These are phyloP conservation scores for Tachina lurida DNA, from an alignment of 2,888 invertebrate species.

Conservation along the genomic window DNA sequence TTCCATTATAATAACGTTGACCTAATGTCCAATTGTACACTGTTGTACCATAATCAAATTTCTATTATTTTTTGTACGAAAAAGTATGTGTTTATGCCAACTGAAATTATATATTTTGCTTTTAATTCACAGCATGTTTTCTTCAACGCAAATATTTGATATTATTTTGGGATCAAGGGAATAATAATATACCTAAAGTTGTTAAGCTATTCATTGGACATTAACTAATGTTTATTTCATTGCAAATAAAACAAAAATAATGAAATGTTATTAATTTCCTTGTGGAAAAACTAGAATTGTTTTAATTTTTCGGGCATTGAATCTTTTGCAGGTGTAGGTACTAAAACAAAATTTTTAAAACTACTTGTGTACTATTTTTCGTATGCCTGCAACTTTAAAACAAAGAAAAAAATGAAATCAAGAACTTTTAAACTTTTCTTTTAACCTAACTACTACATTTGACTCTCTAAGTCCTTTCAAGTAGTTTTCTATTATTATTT, in stretches of 20 bases:
- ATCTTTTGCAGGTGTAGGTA: no score
- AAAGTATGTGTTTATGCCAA: not conserved
- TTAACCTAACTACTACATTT: not conserved
- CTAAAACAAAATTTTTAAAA: no score
- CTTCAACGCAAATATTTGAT: constrained; percentile 24
- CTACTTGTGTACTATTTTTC: no score
- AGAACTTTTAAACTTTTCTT: not conserved
- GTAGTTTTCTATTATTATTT: not conserved
- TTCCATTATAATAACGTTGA: constrained; percentile 58
- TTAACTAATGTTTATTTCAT: constrained; percentile 57
- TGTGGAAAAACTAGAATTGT: no score
- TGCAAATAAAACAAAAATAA: constrained; percentile 19
- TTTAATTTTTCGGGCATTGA: no score
- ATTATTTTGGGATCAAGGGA: constrained; percentile 67
- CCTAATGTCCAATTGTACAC: constrained; percentile 41
- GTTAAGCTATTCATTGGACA: constrained; percentile 59
- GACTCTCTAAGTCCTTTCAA: not conserved
- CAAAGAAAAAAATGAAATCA: not conserved
- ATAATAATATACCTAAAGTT: constrained; percentile 24
- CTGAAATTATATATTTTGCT: not conserved
- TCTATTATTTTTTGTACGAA: not conserved
- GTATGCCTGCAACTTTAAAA: no score
- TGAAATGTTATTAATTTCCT: not conserved
- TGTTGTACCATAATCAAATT: constrained; percentile 33
- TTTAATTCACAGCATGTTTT: not conserved